These are phyloP conservation scores for Borostomias antarcticus DNA, from an alignment of 2,797 vertebrate species.

Conservation along the genomic window DNA sequence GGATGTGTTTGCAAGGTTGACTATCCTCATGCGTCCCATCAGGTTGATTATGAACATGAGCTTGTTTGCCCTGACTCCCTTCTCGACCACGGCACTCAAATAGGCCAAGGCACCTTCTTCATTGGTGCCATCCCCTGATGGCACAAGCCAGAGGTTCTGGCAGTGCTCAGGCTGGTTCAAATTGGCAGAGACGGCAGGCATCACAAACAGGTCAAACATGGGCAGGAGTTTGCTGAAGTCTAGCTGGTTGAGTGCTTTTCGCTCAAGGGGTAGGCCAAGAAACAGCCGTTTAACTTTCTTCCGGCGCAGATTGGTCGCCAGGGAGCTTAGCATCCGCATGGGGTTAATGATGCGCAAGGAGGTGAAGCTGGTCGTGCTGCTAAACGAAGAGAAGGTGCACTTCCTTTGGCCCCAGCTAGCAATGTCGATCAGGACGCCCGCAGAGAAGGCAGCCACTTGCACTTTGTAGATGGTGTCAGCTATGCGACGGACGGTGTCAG, in stretches of 20 bases:
- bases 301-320: too few relatives aligned
- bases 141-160: neutral
- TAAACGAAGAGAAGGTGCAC: too few relatives aligned
- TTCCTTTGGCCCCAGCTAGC: too few relatives aligned
- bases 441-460: too few relatives aligned
- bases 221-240: neutral
- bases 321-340: too few relatives aligned
- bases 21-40: neutral
- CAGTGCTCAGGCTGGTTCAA: neutral
- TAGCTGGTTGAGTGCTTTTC: too few relatives aligned
- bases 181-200: neutral
- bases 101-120: neutral
- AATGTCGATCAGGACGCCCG: too few relatives aligned
- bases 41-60: slow-evolving; percentile 10
- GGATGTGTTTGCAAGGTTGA: neutral
- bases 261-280: too few relatives aligned
- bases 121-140: neutral
- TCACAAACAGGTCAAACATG: neutral
- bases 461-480: neutral
- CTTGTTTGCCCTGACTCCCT: slow-evolving; percentile 9
- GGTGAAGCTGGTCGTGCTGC: too few relatives aligned
- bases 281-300: too few relatives aligned
- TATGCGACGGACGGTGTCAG: neutral
- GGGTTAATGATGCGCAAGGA: too few relatives aligned
- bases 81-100: neutral